Percentiles rank a stretch among this genome's conserved stretches.
phyloP scores from a whole-genome alignment of 2,113 vertebrate genomes.

The Muscicapa adusta region DNA sequence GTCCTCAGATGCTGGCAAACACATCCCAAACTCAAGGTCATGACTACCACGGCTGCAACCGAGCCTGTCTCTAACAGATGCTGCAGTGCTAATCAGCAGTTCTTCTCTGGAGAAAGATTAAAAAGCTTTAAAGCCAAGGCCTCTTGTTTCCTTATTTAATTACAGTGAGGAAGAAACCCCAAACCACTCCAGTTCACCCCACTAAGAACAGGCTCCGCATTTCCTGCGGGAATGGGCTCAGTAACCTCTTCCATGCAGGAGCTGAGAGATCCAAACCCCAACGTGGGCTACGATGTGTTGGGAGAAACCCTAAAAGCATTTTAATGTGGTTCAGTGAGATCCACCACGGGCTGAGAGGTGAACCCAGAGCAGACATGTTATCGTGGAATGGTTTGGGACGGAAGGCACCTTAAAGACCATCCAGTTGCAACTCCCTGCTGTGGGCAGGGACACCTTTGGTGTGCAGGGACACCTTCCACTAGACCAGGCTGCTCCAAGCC shows the following conservation, averaged over 20 bases:
- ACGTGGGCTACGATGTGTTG: rapidly evolving
- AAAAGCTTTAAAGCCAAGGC: background rate
- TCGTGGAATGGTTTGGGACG: background rate
- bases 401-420: background rate
- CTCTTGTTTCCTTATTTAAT: conserved; percentile 16
- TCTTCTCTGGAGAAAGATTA: conserved; percentile 21
- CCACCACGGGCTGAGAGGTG: background rate
- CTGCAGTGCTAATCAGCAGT: background rate
- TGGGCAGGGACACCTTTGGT: background rate
- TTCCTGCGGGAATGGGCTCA: background rate
- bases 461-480: background rate
- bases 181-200: background rate
- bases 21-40: background rate
- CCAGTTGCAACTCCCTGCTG: background rate
- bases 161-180: background rate
- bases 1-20: background rate
- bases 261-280: background rate
- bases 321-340: background rate
- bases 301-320: background rate
- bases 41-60: background rate
- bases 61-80: background rate
- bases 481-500: background rate
- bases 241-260: background rate
- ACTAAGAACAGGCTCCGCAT: background rate
- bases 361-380: background rate